Conservation (phyloP, 1,140 invertebrate species). For the Triops longicaudatus region DNA sequence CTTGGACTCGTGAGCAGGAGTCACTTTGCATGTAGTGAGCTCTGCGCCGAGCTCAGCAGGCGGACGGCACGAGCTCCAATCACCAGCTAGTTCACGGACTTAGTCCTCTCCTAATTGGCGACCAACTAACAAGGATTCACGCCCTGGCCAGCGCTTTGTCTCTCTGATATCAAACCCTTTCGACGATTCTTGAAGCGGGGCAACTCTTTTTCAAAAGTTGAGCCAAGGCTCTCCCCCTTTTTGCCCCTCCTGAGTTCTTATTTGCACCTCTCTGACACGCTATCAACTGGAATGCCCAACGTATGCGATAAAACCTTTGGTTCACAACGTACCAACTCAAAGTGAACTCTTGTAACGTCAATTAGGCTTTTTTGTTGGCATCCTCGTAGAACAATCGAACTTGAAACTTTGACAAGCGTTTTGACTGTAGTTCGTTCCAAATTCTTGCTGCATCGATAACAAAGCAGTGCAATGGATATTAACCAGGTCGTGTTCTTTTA, state of each 20-base stretch:
- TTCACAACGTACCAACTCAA: neutral
- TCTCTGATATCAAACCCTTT: neutral
- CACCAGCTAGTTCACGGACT: neutral
- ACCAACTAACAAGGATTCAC: constrained; percentile 12
- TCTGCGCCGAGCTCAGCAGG: constrained; percentile 4
- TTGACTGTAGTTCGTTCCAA: neutral
- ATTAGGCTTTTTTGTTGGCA: neutral
- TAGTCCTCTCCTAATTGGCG: constrained; percentile 11
- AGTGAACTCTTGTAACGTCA: neutral
- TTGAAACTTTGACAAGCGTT: neutral
- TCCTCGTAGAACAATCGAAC: neutral
- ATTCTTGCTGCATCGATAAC: neutral
- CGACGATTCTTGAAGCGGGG: neutral
- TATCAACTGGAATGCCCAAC: constrained; percentile 8
- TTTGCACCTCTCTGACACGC: constrained; percentile 10
- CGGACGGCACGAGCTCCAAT: constrained; percentile 13
- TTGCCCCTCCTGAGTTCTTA: neutral
- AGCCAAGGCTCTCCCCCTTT: neutral
- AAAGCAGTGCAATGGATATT: neutral
- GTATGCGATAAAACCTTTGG: neutral
- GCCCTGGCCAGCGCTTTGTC: constrained; percentile 13
- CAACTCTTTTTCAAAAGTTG: too few relatives aligned
- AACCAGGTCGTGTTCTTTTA: neutral
- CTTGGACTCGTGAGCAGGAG: constrained; percentile 5
- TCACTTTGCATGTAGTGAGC: neutral